These are phyloP conservation scores for Furnarius figulus DNA, from an alignment of 2,113 vertebrate species.

Conservation along the genomic window DNA sequence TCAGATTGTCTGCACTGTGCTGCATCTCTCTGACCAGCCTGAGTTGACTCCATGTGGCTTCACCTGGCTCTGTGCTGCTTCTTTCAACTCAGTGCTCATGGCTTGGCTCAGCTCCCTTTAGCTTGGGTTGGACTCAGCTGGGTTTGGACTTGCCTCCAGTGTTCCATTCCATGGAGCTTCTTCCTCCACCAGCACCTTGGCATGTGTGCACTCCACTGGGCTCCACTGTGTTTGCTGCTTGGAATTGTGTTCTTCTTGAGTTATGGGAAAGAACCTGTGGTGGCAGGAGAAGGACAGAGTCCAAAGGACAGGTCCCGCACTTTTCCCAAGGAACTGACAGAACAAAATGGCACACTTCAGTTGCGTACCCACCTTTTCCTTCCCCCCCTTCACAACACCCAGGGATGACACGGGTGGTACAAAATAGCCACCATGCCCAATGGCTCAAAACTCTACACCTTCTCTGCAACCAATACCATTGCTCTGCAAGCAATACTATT, in stretches of 20 bases:
- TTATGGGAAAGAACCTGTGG: not conserved
- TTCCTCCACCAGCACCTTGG: accelerated
- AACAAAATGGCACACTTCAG: not conserved
- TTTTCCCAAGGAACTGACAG: not conserved
- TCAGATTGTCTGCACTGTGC: too few species aligned
- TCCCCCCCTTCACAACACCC: not conserved
- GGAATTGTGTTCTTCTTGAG: accelerated
- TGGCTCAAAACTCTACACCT: not conserved
- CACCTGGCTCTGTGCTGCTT: accelerated
- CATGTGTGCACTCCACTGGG: accelerated
- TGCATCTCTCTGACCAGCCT: not conserved
- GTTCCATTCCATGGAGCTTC: too few species aligned
- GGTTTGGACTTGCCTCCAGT: accelerated
- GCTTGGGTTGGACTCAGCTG: not conserved
- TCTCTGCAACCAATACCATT: not conserved
- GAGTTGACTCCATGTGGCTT: not conserved
- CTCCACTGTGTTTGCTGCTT: too few species aligned
- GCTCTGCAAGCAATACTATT: not conserved
- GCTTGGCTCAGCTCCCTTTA: accelerated
- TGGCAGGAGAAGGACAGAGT: accelerated
- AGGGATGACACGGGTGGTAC: not conserved
- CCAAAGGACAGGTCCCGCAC: too few species aligned
- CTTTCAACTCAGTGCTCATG: accelerated
- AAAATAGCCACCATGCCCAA: not conserved
- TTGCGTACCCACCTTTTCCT: not conserved